Percentiles rank a stretch among this genome's conserved stretches.
These are phyloP conservation scores for Euphysa ruthae DNA, from an alignment of 30 jellyfish, hydroid and myxozoan genomes.

Conservation along the genomic window DNA sequence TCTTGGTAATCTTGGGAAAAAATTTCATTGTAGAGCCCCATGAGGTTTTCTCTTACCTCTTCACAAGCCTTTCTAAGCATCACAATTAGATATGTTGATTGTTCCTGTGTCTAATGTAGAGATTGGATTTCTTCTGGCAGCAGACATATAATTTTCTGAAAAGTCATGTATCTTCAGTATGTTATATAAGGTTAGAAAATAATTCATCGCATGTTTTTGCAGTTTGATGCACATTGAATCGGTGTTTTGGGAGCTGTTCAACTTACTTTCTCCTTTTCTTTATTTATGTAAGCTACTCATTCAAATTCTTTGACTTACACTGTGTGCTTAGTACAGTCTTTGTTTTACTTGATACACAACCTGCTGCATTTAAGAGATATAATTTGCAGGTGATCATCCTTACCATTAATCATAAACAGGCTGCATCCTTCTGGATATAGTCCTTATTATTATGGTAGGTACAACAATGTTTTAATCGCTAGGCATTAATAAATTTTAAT, in stretches of 20 bases:
- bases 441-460: too few species aligned
- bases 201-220: background rate
- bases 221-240: constrained; percentile 4
- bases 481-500: too few species aligned
- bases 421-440: too few species aligned
- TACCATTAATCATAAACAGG: too few species aligned
- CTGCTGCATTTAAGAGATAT: too few species aligned
- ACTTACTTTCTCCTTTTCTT: too few species aligned
- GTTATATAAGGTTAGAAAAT: background rate
- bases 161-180: background rate
- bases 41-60: background rate
- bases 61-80: background rate
- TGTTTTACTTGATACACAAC: too few species aligned
- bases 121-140: constrained; percentile 10
- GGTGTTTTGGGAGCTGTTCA: background rate
- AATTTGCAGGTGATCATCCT: too few species aligned
- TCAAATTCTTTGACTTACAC: too few species aligned
- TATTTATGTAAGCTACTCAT: too few species aligned
- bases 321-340: too few species aligned
- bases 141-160: constrained; percentile 1
- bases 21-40: background rate
- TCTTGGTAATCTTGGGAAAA: background rate
- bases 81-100: background rate
- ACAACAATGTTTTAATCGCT: too few species aligned
- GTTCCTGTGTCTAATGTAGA: constrained; percentile 1